Conservation (phyloP, 2,113 vertebrate species). For the Cyphomyrus discorhynchus region DNA sequence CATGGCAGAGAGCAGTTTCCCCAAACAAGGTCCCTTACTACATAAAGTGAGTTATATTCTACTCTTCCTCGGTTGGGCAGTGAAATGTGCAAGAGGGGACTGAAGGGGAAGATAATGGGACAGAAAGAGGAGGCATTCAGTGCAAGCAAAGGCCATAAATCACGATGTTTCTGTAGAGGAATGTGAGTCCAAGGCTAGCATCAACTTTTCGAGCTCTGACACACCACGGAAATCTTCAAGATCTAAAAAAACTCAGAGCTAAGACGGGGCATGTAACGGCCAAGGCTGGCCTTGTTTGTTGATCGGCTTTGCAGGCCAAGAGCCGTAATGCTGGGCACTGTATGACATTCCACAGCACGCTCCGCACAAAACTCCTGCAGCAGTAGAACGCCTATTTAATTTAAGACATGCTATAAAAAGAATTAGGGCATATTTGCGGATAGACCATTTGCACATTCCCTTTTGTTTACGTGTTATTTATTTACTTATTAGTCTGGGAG, state of each 20-base stretch:
- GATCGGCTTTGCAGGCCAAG: not conserved
- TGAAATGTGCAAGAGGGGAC: not conserved
- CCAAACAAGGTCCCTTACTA: slow-evolving; percentile 82
- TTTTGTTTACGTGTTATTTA: not conserved
- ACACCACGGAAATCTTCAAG: not conserved
- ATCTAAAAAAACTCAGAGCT: not conserved
- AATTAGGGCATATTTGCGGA: not conserved
- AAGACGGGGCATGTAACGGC: not conserved
- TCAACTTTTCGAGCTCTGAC: not conserved
- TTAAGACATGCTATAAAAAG: not conserved
- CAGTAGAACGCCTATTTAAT: not conserved
- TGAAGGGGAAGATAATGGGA: not conserved
- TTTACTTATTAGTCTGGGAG: not conserved
- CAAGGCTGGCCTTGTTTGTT: not conserved
- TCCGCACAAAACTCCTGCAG: not conserved
- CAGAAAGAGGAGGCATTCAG: not conserved
- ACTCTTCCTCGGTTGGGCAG: not conserved
- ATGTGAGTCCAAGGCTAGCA: not conserved
- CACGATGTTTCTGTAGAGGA: not conserved
- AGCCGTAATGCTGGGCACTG: not conserved
- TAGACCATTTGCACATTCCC: not conserved
- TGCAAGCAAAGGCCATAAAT: not conserved
- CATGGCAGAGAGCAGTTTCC: slow-evolving; percentile 78
- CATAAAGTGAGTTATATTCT: slow-evolving; percentile 75
- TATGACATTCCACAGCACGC: not conserved